Evolutionary conservation across 2,888 invertebrate genomes (phyloP).

Genomic region (Slavum lentiscoides): DNA sequence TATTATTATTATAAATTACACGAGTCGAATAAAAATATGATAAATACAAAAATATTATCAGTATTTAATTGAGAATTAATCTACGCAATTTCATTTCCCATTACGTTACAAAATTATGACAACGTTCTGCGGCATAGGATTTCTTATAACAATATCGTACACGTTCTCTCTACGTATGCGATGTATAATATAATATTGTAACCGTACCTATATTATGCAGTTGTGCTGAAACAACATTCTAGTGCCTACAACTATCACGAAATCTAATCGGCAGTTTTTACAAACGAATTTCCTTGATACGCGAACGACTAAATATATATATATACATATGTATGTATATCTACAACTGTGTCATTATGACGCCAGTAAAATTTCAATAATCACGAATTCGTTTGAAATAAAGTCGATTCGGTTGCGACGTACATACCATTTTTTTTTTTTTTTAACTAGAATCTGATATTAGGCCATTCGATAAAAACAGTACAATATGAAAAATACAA

Average conservation of each 20-base stretch:
- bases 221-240: constrained; percentile 20
- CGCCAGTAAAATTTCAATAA: neutral
- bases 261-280: constrained; percentile 8
- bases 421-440: neutral
- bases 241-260: constrained; percentile 11
- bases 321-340: neutral
- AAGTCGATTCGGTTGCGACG: neutral
- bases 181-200: neutral
- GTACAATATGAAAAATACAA: too few relatives aligned
- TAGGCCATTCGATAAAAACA: neutral
- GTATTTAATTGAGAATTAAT: neutral
- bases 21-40: too few relatives aligned
- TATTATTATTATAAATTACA: too few relatives aligned
- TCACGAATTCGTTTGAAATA: neutral
- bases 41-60: too few relatives aligned
- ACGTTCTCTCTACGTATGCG: neutral
- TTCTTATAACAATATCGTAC: neutral
- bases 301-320: neutral
- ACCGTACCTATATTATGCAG: neutral
- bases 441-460: neutral
- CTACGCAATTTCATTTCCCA: neutral
- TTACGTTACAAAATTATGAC: neutral
- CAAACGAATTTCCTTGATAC: neutral
- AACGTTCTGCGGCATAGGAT: neutral
- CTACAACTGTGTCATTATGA: neutral